A percentile compares a stretch with the other conserved stretches of the same genome.
Conservation (phyloP, 1,140 invertebrate species). For the Colletes latitarsis region DNA sequence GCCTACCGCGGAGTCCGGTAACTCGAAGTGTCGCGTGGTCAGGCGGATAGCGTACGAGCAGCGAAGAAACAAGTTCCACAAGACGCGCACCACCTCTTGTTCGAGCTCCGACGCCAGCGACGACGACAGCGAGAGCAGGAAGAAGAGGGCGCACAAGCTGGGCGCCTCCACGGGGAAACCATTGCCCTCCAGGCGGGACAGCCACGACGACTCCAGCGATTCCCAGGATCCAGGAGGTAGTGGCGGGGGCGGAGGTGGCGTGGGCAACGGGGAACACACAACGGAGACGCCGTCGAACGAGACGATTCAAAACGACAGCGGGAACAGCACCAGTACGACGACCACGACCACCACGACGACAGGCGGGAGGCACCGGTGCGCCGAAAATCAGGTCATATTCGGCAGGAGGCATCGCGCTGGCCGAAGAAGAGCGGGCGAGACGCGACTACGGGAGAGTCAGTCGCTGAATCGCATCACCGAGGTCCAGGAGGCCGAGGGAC, state of each 20-base stretch:
- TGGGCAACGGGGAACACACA: conserved; percentile 74
- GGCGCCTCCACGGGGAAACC: conserved; percentile 82
- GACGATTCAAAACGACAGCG: conserved; percentile 62
- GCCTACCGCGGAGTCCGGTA: conserved; percentile 8
- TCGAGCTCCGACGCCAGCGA: conserved; percentile 95
- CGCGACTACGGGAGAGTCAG: conserved; percentile 88
- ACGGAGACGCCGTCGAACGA: conserved; percentile 64
- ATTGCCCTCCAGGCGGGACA: conserved; percentile 84
- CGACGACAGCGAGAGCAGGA: conserved; percentile 91
- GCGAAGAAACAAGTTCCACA: conserved; percentile 87
- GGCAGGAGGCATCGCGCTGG: conserved; percentile 82
- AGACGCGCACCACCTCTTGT: conserved; percentile 91
- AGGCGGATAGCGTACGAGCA: conserved; percentile 82
- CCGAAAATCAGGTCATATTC: conserved; percentile 70
- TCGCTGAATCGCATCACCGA: conserved; percentile 91
- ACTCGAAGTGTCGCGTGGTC: conserved; percentile 70
- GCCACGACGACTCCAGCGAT: conserved; percentile 90
- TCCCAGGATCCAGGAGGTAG: conserved; percentile 85
- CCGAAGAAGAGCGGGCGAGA: conserved; percentile 83
- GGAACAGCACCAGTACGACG: conserved; percentile 65
- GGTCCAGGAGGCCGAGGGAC: conserved; percentile 85
- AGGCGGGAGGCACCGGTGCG: conserved; percentile 73
- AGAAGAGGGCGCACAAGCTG: conserved; percentile 89
- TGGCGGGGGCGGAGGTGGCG: conserved; percentile 71
- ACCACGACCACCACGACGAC: conserved; percentile 65